Evolutionary conservation across 2,888 invertebrate species (phyloP), one percentile per base, ranked within the genome.

Genomic region (Eupithecia tripunctaria): DNA sequence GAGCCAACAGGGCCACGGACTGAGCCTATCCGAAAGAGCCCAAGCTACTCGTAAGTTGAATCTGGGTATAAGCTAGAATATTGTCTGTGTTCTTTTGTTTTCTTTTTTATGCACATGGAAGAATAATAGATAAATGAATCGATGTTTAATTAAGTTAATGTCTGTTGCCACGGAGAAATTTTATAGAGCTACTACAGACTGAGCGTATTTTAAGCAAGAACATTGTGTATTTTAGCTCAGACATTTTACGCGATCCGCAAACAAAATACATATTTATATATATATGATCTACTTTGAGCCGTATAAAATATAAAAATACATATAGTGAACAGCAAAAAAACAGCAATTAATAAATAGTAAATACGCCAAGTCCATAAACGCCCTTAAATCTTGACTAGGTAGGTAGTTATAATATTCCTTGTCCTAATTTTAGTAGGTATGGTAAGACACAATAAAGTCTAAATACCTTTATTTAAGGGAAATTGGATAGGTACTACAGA

Each of bases 151-250:
- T 68, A 32, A 47, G 21, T 71, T 67, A 27, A 51, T 0, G 36
- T 72, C 75, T 72, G 70, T 67, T 75, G 75, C 75, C 72, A 75
- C 60, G 47, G 70, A 72, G 70, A 74, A n/a, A 29, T 43, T n/a
- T 29, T n/a, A 29, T 5, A n/a, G n/a, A n/a, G 36, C 36, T n/a
- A 21, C 32, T 32, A 63, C 36, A 63, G 62, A 63, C n/a, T 10
- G 21, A 21, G 36, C 62, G 62, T 63, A 63, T 63, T 63, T 63
- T 12, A 63, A 32, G 36, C 21, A n/a, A 32, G 18, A 62, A 63
- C n/a, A n/a, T 36, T 32, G 36, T 21, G 7, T 1, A 36, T 32
- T 18, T 29, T 0, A 32, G n/a, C 62, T 8, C 12, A 63, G 18
- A 63, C 29, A 32, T 8, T 32, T 14, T 36, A 63, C 4, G 36